phyloP scores from a whole-genome alignment of 1,140 invertebrate species.

The Drosophila tristis region DNA sequence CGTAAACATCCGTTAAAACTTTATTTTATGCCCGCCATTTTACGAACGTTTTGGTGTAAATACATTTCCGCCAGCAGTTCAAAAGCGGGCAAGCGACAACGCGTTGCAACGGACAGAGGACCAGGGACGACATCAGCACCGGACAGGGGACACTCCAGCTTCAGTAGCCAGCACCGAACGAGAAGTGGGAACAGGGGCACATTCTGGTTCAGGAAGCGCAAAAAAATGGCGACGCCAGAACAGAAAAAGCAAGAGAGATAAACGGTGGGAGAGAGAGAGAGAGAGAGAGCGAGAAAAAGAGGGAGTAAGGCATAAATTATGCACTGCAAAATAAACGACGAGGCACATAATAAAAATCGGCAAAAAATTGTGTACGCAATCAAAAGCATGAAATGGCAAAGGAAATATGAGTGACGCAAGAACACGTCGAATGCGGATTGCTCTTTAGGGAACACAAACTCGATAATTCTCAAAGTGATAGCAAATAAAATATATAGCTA shows the following conservation, averaged over 20 bases:
- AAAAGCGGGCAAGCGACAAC: conserved; percentile 19
- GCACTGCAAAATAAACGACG: conserved; percentile 79
- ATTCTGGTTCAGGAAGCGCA: conserved; percentile 61
- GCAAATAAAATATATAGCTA: too few species aligned
- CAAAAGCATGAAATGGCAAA: conserved; percentile 66
- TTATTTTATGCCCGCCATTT: conserved; percentile 82
- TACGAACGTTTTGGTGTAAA: conserved; percentile 79
- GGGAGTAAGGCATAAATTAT: conserved; percentile 68
- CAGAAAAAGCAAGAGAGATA: conserved; percentile 28
- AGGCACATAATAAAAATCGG: conserved; percentile 73
- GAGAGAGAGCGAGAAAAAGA: conserved; percentile 4
- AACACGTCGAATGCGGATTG: conserved; percentile 14
- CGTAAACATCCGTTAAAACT: conserved; percentile 82
- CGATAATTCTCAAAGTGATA: too few species aligned
- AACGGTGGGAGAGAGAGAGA: conserved; percentile 12
- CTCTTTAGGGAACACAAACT: neutral
- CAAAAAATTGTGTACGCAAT: conserved; percentile 77
- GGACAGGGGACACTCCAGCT: conserved; percentile 7
- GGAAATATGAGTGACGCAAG: conserved; percentile 24
- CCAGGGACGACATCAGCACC: too few species aligned
- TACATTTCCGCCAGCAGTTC: conserved; percentile 67
- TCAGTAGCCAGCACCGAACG: conserved; percentile 27
- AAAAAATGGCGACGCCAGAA: conserved; percentile 72
- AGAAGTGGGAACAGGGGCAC: conserved; percentile 5
- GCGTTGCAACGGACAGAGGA: too few species aligned